Base-by-base conservation (phyloP, 2,113 vertebrate species). In the Erythrocercus mccallii region DNA sequence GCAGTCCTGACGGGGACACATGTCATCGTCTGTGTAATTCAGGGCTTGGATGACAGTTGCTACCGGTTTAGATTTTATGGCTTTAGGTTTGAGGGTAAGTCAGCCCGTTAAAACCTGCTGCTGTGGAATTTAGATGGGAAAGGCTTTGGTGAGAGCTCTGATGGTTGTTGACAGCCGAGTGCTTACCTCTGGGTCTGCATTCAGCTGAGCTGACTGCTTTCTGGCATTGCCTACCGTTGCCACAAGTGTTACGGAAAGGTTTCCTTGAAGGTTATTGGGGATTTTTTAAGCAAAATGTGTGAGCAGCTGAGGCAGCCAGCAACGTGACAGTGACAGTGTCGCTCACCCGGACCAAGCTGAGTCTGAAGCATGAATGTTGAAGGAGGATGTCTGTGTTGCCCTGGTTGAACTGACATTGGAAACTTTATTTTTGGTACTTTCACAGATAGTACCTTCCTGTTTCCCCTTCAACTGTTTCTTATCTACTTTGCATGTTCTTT, bases 81-180 rank as follows among this genome's bases (percentile, higher is more conserved):
- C 83, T 91, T 38, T 68, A 74, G 64, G 66, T 87, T 72, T 73
- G 77, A 79, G 94, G 73, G 81, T 92, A 94, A 92, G 95, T 93
- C 84, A 77, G 70, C 86, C 71, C 90, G 15, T 76, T 80, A 88
- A 90, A 96, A 81, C n/a, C 70, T 86, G 70, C 82, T 56, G 85
- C 92, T 53, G 85, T 81, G 92, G 91, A 51, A 91, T 86, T 48
- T 28, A 30, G 66, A 56, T 6, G 22, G 78, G 35, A 68, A 80
- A 94, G 85, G 87, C 94, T 85, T 53, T 12, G 58, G 68, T 45
- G 90, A 89, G 84, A 93, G 50, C 77, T 50, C 66, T 81, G 56
- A 61, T 54, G 78, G 81, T 40, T 94, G 73, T 74, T 95, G 88
- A 77, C 81, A 92, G 79, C 56, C 3, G 18, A n/a, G 35, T 90